phyloP scores from a whole-genome alignment of 2,113 vertebrate genomes.

The Poeciliopsis turrubarensis region DNA sequence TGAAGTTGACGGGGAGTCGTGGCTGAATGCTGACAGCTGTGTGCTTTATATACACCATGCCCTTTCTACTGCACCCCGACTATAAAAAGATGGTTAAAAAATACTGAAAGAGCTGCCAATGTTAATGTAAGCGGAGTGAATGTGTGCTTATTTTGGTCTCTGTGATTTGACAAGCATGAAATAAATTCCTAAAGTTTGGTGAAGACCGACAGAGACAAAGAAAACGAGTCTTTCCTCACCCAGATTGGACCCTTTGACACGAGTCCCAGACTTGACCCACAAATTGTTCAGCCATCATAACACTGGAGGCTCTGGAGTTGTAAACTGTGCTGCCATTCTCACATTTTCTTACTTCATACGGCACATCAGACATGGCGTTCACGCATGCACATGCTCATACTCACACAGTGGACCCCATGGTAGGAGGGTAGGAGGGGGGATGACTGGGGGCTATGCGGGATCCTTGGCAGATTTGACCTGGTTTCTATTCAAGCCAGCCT shows the following conservation, averaged over 20 bases:
- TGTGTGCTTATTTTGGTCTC: slow-evolving; percentile 43
- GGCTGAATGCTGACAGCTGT: slow-evolving; percentile 31
- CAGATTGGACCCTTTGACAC: not conserved
- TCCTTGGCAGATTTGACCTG: slow-evolving; percentile 77
- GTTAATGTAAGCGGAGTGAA: slow-evolving; percentile 51
- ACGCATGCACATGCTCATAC: slow-evolving; percentile 21
- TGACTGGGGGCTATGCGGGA: slow-evolving; percentile 61
- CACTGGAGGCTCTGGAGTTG: slow-evolving; percentile 5
- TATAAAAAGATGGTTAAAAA: not conserved
- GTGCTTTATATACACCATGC: slow-evolving; percentile 23
- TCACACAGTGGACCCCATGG: slow-evolving; percentile 50
- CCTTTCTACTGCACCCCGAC: slow-evolving; percentile 12
- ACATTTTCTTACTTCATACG: slow-evolving; percentile 27
- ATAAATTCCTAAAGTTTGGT: slow-evolving; percentile 42
- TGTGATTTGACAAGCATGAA: slow-evolving; percentile 50
- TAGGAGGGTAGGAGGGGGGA: slow-evolving; percentile 5
- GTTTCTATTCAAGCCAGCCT: slow-evolving; percentile 71
- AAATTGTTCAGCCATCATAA: not conserved
- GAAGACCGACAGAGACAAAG: slow-evolving; percentile 2
- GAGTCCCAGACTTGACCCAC: not conserved
- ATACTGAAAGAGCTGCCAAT: slow-evolving; percentile 25
- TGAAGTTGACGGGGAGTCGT: slow-evolving; percentile 24
- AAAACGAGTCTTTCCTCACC: slow-evolving; percentile 1
- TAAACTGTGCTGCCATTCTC: slow-evolving; percentile 38
- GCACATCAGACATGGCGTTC: slow-evolving; percentile 41